phyloP scores from a whole-genome alignment of 30 jellyfish, hydroid and myxozoan species.

The Aurelia sp. region DNA sequence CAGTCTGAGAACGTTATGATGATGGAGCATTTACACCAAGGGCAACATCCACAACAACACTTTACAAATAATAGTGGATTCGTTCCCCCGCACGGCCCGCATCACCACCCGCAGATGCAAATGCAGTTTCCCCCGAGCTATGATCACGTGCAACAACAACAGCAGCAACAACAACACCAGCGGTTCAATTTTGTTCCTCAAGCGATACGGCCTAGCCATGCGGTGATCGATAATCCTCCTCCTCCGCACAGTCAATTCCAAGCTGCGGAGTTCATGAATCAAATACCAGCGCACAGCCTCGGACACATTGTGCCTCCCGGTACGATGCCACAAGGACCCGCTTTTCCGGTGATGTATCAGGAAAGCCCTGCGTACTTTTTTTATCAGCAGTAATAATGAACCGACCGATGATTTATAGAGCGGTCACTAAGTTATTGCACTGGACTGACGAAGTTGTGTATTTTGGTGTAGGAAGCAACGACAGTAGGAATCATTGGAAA shows the following conservation, averaged over 20 bases:
- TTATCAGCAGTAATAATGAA: constrained; percentile 44
- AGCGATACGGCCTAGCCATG: constrained; percentile 51
- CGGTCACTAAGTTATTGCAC: constrained; percentile 6
- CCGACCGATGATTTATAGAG: neutral
- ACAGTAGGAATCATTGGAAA: constrained; percentile 5
- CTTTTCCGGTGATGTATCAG: constrained; percentile 68
- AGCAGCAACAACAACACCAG: constrained; percentile 52
- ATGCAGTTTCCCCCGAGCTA: constrained; percentile 70
- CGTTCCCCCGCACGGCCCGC: constrained; percentile 66
- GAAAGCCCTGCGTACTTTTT: constrained; percentile 72
- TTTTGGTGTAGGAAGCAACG: constrained; percentile 4
- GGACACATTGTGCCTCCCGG: constrained; percentile 62
- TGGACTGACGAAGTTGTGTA: constrained; percentile 35
- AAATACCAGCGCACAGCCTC: constrained; percentile 39
- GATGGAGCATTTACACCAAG: constrained; percentile 41
- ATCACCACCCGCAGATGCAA: constrained; percentile 66
- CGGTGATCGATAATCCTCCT: constrained; percentile 16
- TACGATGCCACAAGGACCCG: constrained; percentile 63
- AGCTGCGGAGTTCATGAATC: constrained; percentile 53
- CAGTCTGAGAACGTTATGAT: constrained; percentile 24
- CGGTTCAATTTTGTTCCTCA: constrained; percentile 53
- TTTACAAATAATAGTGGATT: constrained; percentile 18
- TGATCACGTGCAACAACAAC: constrained; percentile 62
- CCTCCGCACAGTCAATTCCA: constrained; percentile 61
- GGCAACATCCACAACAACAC: constrained; percentile 40